Conservation (phyloP, 2,113 vertebrate species). For the Mesembrinibis cayennensis region DNA sequence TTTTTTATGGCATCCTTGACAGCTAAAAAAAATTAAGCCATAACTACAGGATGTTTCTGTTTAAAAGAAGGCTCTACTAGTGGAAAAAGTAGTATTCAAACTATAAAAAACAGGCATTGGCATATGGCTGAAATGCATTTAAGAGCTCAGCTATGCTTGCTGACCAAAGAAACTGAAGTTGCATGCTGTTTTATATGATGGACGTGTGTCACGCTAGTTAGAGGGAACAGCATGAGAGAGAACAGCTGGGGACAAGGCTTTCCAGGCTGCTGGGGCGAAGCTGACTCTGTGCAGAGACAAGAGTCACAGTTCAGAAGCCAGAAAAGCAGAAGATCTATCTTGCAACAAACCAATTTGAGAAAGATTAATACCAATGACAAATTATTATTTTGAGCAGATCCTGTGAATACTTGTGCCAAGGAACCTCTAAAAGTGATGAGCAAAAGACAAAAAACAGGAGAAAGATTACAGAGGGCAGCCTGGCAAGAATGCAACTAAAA, state of each 20-base stretch:
- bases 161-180: background rate
- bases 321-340: background rate
- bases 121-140: background rate
- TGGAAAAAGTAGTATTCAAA: background rate
- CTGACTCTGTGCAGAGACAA: background rate
- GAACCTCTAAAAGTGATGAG: background rate
- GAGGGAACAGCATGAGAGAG: background rate
- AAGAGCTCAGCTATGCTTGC: background rate
- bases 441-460: background rate
- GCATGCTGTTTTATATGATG: background rate
- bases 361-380: background rate
- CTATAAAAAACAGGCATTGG: background rate
- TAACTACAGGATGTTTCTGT: background rate
- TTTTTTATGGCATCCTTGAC: background rate
- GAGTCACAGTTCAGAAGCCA: background rate
- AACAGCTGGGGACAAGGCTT: background rate
- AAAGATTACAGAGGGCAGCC: background rate
- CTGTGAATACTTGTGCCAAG: background rate
- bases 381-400: background rate
- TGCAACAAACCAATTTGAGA: background rate
- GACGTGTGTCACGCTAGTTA: background rate
- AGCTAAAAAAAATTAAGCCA: background rate
- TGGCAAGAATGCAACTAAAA: background rate
- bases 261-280: background rate
- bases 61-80: background rate